Evolutionary conservation across 2,113 vertebrate species (phyloP), one percentile per base, ranked within the genome.

Genomic region (Scomber japonicus): DNA sequence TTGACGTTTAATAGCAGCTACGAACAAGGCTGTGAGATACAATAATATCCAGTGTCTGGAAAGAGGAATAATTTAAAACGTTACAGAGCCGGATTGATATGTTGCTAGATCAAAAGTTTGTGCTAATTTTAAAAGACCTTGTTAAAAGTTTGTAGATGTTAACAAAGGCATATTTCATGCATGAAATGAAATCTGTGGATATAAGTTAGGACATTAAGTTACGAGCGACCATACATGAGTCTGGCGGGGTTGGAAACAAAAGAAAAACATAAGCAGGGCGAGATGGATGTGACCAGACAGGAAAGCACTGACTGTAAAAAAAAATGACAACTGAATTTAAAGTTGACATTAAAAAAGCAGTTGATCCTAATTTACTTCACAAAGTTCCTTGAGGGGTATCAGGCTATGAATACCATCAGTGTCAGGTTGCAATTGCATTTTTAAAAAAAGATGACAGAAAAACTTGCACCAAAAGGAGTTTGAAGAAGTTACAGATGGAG

Each of bases 1-100:
- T 83, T 87, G 89, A 91, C 85, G 77, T 94, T 91, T 94, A 91
- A 92, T 89, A 89, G 92, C 64, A n/a, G 86, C 88, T 81, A 76
- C 66, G 83, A 92, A 91, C 90, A 91, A 84, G 87, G 82, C 91
- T 24, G 72, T 89, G 53, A 80, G 87, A 91, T 71, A 93, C 88
- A 80, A 88, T 81, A 83, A 89, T 81, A 90, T 89, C 87, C 82
- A 80, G 70, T 85, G 82, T 81, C 89, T 81, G 72, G 69, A 80
- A 78, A 82, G 71, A 45, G 30, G 72, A 49, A 75, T 14, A 56
- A 16, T 40, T 48, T 50, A 15, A 49, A 78, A 73, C 31, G 63
- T 83, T 61, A 66, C 11, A 11, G 0, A 71, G 27, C n/a, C 9
- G n/a, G 49, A 73, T 24, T 63, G 57, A 82, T 46, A 65, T 49